phyloP scores from a whole-genome alignment of 30 jellyfish, hydroid and myxozoan species.

The Aurelia aurita complex sp. Pacific region DNA sequence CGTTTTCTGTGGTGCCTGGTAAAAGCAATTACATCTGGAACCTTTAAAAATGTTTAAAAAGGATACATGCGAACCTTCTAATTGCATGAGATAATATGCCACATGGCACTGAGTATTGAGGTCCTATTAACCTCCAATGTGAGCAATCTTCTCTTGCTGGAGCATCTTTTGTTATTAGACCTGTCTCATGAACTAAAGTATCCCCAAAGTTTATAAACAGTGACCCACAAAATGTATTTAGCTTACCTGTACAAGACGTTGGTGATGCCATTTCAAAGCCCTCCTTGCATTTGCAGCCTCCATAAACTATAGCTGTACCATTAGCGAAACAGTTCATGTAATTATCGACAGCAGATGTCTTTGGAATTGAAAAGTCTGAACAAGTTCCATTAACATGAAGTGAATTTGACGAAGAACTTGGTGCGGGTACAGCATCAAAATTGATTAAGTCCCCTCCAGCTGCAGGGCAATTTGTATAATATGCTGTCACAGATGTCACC shows the following conservation, averaged over 20 bases:
- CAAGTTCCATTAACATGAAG: constrained; percentile 38
- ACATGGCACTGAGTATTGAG: no score
- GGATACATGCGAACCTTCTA: no score
- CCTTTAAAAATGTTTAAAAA: no score
- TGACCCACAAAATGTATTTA: neutral
- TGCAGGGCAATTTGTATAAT: constrained; percentile 58
- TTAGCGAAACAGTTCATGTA: constrained; percentile 49
- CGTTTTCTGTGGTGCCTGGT: no score
- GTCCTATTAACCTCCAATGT: no score
- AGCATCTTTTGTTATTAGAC: no score
- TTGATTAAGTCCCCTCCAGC: constrained; percentile 32
- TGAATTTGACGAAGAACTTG: constrained; percentile 6
- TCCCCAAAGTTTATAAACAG: no score
- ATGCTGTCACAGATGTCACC: neutral
- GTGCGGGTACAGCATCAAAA: constrained; percentile 42
- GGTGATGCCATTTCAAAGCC: constrained; percentile 45
- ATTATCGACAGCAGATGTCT: neutral
- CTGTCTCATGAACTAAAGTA: no score
- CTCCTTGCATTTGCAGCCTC: constrained; percentile 66
- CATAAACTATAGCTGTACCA: constrained; percentile 64
- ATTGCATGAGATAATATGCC: no score
- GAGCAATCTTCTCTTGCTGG: no score
- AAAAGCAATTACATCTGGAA: no score
- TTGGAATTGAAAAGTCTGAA: constrained; percentile 26
- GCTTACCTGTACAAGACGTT: constrained; percentile 42